Evolutionary conservation across 2,113 vertebrate species (phyloP).

Genomic region (Vanacampus margaritifer): DNA sequence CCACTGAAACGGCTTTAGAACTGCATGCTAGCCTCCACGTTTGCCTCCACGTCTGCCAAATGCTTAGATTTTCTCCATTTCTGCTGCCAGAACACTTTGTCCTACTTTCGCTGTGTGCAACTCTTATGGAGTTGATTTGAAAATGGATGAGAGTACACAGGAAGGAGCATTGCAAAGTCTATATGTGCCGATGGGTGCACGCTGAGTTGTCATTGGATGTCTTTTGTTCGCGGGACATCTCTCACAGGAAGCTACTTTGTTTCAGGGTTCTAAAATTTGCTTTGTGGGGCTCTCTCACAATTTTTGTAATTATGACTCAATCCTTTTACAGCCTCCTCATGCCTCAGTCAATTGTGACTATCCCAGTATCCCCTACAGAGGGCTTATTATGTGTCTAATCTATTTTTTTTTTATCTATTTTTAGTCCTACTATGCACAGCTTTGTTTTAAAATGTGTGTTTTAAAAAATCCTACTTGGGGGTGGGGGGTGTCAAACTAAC

Average conservation of each 20-base stretch:
- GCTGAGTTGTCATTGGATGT: slow-evolving; percentile 9
- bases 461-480: too few relatives aligned
- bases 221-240: slow-evolving; percentile 17
- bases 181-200: slow-evolving; percentile 10
- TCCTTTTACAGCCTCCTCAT: slow-evolving; percentile 8
- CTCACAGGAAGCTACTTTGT: slow-evolving; percentile 8
- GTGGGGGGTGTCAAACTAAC: too few relatives aligned
- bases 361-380: too few relatives aligned
- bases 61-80: slow-evolving; percentile 60
- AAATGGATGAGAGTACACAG: slow-evolving; percentile 9
- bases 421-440: too few relatives aligned
- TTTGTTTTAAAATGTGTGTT: too few relatives aligned
- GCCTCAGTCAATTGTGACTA: too few relatives aligned
- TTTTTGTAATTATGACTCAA: slow-evolving; percentile 36
- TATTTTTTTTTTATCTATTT: too few relatives aligned
- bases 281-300: slow-evolving; percentile 22
- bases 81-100: slow-evolving; percentile 60
- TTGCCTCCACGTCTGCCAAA: slow-evolving; percentile 53
- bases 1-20: slow-evolving; percentile 32
- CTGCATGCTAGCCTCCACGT: slow-evolving; percentile 40
- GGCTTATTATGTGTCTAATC: too few relatives aligned
- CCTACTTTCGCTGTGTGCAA: slow-evolving; percentile 56
- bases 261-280: slow-evolving; percentile 24
- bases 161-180: slow-evolving; percentile 16
- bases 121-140: slow-evolving; percentile 35